phyloP scores from a whole-genome alignment of 2,888 invertebrate species.

The Zonitis immaculata region DNA sequence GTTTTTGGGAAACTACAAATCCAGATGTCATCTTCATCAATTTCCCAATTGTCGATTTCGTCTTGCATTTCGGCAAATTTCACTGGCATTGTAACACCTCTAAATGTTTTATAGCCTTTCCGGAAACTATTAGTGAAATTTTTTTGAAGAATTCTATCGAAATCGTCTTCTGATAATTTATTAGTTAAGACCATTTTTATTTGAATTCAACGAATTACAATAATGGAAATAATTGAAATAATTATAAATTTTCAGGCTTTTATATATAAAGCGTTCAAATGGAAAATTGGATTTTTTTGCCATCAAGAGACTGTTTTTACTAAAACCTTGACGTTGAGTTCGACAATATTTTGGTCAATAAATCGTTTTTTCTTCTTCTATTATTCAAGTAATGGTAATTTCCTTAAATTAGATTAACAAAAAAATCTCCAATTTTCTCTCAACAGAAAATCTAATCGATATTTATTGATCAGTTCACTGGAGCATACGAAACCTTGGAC shows the following conservation, averaged over 20 bases:
- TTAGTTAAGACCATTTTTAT: slow-evolving; percentile 2
- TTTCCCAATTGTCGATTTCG: slow-evolving; percentile 48
- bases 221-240: background rate
- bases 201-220: background rate
- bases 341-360: too few species aligned
- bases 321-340: too few species aligned
- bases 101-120: slow-evolving; percentile 32
- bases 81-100: slow-evolving; percentile 47
- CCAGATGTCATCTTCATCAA: slow-evolving; percentile 53
- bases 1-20: slow-evolving; percentile 56
- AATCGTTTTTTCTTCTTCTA: too few species aligned
- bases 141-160: slow-evolving; percentile 31
- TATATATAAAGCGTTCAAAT: background rate
- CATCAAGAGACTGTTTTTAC: too few species aligned
- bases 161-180: slow-evolving; percentile 1
- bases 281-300: background rate
- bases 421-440: background rate
- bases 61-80: slow-evolving; percentile 45
- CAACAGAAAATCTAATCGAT: background rate
- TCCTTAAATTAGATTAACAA: too few species aligned
- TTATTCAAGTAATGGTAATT: too few species aligned
- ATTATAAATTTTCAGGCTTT: background rate
- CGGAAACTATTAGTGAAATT: slow-evolving; percentile 37
- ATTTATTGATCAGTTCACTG: background rate
- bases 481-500: background rate